Evolutionary conservation across 2,888 invertebrate species (phyloP).

Genomic region (Andrena praecox): DNA sequence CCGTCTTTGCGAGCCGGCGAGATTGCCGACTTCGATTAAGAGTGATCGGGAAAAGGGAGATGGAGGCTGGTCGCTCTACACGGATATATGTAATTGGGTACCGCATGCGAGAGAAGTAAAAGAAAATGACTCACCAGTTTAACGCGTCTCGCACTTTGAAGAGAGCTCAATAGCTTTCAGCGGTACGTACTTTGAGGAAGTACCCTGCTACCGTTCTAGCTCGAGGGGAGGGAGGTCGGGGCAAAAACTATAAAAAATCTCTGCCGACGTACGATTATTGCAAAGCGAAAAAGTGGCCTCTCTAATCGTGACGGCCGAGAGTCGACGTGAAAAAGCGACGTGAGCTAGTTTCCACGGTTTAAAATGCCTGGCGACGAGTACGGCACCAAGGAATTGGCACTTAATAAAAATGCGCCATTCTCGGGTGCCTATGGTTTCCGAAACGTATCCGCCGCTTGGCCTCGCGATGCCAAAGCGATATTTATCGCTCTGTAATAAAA

Average conservation of each 20-base stretch:
- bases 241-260: conserved; percentile 38
- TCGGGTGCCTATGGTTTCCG: background rate
- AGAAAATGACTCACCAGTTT: conserved; percentile 51
- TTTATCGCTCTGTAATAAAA: conserved; percentile 5
- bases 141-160: conserved; percentile 43
- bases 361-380: background rate
- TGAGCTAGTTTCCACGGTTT: background rate
- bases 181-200: conserved; percentile 12
- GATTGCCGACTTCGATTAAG: background rate
- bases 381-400: background rate
- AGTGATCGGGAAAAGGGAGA: background rate
- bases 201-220: conserved; percentile 39
- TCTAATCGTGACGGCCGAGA: conserved; percentile 17
- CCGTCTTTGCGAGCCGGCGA: too few relatives aligned
- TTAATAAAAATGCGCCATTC: background rate
- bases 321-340: conserved; percentile 22
- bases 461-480: background rate
- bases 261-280: conserved; percentile 37
- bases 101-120: conserved; percentile 46
- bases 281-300: conserved; percentile 4
- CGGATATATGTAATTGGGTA: conserved; percentile 7
- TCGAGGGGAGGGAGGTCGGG: conserved; percentile 37
- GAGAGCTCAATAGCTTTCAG: conserved; percentile 20
- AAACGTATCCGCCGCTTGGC: background rate
- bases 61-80: conserved; percentile 30